phyloP scores from a whole-genome alignment of 2,113 vertebrate species.

The Anguilla japonica region DNA sequence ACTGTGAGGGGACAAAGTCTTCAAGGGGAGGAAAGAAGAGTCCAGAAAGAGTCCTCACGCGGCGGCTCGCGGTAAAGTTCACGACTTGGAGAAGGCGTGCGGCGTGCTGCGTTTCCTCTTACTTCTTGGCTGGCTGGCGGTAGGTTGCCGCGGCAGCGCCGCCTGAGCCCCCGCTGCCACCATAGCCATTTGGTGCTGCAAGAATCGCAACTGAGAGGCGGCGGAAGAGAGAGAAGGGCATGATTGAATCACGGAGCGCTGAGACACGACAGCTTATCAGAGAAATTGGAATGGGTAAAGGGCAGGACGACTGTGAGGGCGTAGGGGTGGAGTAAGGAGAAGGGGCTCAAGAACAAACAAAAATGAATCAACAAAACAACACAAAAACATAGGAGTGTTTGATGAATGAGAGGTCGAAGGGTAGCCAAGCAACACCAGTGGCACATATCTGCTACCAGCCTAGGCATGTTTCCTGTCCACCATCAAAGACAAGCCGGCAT shows the following conservation, averaged over 20 bases:
- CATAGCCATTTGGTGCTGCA: conserved; percentile 93
- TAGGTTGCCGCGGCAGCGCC: conserved; percentile 77
- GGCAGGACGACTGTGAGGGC: conserved; percentile 38
- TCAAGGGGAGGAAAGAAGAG: neutral
- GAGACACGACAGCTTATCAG: neutral
- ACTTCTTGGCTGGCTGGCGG: conserved; percentile 96
- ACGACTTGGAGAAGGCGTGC: conserved; percentile 71
- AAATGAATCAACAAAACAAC: neutral
- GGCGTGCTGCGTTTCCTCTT: conserved; percentile 84
- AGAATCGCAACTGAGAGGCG: conserved; percentile 87
- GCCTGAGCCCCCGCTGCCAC: conserved; percentile 74
- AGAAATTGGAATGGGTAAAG: neutral
- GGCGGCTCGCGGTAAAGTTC: conserved; percentile 44
- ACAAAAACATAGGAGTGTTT: neutral
- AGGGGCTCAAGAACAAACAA: neutral
- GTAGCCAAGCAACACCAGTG: conserved; percentile 74
- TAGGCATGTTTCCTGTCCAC: neutral
- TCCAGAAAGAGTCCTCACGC: neutral
- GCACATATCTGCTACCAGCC: conserved; percentile 68
- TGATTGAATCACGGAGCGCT: neutral
- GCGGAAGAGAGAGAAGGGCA: conserved; percentile 37
- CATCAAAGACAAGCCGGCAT: neutral
- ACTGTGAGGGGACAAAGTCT: neutral
- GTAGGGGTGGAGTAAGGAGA: neutral
- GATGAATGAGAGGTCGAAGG: neutral